Conservation (phyloP, 2,888 invertebrate genomes). For the Liopterus haemorrhoidalis region DNA sequence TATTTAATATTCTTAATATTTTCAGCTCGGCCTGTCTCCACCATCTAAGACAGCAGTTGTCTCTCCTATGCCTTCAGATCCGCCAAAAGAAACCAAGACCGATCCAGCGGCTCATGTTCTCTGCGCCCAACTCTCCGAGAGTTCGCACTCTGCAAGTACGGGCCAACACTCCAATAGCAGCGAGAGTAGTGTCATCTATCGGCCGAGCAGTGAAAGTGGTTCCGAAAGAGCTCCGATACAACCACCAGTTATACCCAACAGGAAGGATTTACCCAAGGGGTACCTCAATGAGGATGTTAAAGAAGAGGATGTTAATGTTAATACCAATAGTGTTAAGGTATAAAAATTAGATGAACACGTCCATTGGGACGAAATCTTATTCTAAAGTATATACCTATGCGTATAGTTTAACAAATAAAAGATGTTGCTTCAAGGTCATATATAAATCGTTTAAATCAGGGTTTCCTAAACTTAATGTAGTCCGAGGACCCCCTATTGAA, state of each 20-base stretch:
- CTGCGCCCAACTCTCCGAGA: conserved; percentile 60
- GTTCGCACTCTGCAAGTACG: conserved; percentile 60
- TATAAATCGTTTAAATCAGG: too few species aligned
- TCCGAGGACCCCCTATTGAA: too few species aligned
- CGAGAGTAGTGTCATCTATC: conserved; percentile 67
- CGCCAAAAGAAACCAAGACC: conserved; percentile 29
- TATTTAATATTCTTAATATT: too few species aligned
- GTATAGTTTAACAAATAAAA: too few species aligned
- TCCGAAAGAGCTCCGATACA: conserved; percentile 48
- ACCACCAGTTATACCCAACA: conserved; percentile 50
- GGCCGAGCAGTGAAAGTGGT: conserved; percentile 66
- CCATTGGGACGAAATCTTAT: too few species aligned
- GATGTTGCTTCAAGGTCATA: too few species aligned
- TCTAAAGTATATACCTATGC: too few species aligned
- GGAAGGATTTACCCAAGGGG: conserved; percentile 52
- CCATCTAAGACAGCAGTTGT: too few species aligned
- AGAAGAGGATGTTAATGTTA: conserved; percentile 48
- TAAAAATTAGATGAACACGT: too few species aligned
- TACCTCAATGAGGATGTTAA: conserved; percentile 43
- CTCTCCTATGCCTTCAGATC: conserved; percentile 66
- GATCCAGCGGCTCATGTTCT: conserved; percentile 13
- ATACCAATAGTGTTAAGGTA: conserved; percentile 42
- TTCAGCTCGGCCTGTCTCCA: too few species aligned
- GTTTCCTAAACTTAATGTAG: too few species aligned
- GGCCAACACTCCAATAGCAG: conserved; percentile 66